Percentiles rank a stretch among this genome's conserved stretches.
Evolutionary conservation across 2,888 invertebrate genomes (phyloP).

Genomic region (Aspidiotus rigidus): DNA sequence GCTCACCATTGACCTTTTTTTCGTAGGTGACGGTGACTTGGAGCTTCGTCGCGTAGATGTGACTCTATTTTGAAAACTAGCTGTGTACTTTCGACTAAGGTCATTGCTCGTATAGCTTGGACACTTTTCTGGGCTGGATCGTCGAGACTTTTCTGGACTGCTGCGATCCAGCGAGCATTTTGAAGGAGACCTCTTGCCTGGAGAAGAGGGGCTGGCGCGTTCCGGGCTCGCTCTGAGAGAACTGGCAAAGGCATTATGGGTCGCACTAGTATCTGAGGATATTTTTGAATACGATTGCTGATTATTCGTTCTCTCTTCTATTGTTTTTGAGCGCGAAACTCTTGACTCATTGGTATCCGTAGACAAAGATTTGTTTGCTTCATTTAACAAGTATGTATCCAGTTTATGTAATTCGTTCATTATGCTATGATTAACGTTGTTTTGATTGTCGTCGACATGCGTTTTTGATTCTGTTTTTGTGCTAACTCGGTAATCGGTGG

Average conservation of each 20-base stretch:
- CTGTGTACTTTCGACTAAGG: conserved; percentile 38
- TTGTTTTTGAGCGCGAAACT: not conserved
- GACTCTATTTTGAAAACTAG: conserved; percentile 41
- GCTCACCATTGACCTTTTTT: not conserved
- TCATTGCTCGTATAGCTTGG: conserved; percentile 25
- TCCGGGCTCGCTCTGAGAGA: conserved; percentile 57
- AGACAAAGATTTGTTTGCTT: conserved; percentile 44
- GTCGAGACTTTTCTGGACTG: conserved; percentile 38
- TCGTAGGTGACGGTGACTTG: conserved; percentile 1
- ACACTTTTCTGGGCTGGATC: conserved; percentile 37
- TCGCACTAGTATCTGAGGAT: conserved; percentile 58
- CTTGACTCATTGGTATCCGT: not conserved
- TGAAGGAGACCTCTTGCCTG: conserved; percentile 34
- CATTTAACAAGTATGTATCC: conserved; percentile 40
- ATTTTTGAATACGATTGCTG: conserved; percentile 41
- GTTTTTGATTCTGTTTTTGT: not conserved
- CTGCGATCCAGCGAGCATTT: conserved; percentile 44
- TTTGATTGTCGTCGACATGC: not conserved
- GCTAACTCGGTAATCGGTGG: no score
- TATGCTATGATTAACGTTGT: conserved; percentile 42
- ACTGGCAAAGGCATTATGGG: conserved; percentile 67
- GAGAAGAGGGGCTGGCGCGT: conserved; percentile 39
- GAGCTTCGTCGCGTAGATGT: not conserved
- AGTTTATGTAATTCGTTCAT: conserved; percentile 58
- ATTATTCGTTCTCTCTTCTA: not conserved